Evolutionary conservation across 1,140 invertebrate species (phyloP).

Genomic region (Micrasema minimum): DNA sequence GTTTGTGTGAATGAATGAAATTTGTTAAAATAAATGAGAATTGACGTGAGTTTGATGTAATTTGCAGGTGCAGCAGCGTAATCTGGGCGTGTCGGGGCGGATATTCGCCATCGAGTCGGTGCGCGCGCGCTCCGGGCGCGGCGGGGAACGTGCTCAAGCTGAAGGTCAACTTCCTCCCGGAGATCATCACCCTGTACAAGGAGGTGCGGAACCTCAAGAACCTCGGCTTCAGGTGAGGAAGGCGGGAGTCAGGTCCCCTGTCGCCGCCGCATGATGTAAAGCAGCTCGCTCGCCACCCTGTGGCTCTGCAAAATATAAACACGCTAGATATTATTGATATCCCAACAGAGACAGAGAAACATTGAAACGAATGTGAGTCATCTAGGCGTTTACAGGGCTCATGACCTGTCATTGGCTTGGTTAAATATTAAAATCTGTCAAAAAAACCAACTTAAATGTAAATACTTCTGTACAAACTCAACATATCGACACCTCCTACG

Average conservation of each 20-base stretch:
- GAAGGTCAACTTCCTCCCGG: conserved; percentile 97
- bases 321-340: no score
- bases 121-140: conserved; percentile 84
- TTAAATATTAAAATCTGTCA: no score
- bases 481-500: no score
- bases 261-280: conserved; percentile 99
- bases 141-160: conserved; percentile 90
- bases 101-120: conserved; percentile 95
- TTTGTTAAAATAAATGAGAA: no score
- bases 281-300: conserved; percentile 97
- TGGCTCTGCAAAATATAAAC: conserved; percentile 69
- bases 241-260: no score
- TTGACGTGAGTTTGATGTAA: neutral
- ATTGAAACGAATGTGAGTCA: no score
- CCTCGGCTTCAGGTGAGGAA: conserved; percentile 88
- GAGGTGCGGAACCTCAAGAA: conserved; percentile 98
- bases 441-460: no score
- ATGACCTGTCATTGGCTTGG: no score
- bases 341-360: no score
- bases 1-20: no score
- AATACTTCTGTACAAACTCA: no score
- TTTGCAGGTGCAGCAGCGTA: conserved; percentile 86
- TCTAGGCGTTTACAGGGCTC: no score
- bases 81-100: conserved; percentile 90
- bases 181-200: conserved; percentile 98